These are phyloP conservation scores for western clawed frog (Xenopus tropicalis) DNA, from an alignment of 2,113 vertebrate genomes.

Conservation along the genomic window UCB_Xtro_10.0 CM004446.2:131814501-131815000, in stretches of 20 bases:
- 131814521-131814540: no score
- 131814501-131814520: no score
- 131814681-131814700: conserved; percentile 26
- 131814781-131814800: conserved; percentile 46
- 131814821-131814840: conserved; percentile 18
- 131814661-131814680: conserved; percentile 10
- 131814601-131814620: no score
- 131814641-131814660: neutral
- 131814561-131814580: no score
- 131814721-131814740: conserved; percentile 21
- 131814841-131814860: conserved; percentile 12
- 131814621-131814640: neutral
- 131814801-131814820: conserved; percentile 61
- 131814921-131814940: conserved; percentile 89
- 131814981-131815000: neutral
- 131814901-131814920: conserved; percentile 80
- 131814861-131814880: conserved; percentile 1
- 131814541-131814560: no score
- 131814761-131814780: conserved; percentile 36
- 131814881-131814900: conserved; percentile 67
- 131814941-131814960: conserved; percentile 90
- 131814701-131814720: conserved; percentile 31
- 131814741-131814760: conserved; percentile 64
- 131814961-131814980: conserved; percentile 56
- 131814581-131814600: no score